Base-by-base conservation (phyloP, 2,113 vertebrate genomes). In the Manacus vitellinus region DNA sequence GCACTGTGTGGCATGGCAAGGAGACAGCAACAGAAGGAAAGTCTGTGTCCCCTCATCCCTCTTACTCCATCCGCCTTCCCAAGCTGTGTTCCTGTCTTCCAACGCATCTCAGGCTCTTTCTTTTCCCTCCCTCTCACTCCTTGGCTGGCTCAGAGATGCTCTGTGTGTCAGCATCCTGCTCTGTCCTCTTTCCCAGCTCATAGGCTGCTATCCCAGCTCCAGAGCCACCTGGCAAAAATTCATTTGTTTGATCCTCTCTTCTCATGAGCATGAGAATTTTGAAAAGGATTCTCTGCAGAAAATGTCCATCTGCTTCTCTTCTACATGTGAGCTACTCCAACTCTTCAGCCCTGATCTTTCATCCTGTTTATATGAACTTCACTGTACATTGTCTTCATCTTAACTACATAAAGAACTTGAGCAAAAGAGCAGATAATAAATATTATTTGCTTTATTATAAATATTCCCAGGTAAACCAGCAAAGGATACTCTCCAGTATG, bases 141-240 rank as follows among this genome's bases (percentile, higher is more conserved):
- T 30, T 49, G 14, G 37, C 25, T 54, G 74, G 9, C 21, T 59
- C 18, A 14, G 10, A 12, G 8, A 2, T 1, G 7, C 58, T 44
- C 20, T 33, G 0, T 4, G 10, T 49, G 8, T 70, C 62, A 8
- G 6, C 10, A 17, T 7, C 28, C 39, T 70, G 16, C 56, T 31
- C 66, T 49, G 9, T 20, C 41, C 46, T 44, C 31, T 46, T 37
- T 59, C 12, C 19, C 22, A 5, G 20, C 30, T 62, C 14, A 1
- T 15, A 0, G 1, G 1, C 37, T 15, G 0, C 41, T 39, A 2
- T 66, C 46, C 31, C 54, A 43, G 68, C 52, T 61, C n/a, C 0
- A 1, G 19, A 5, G 3, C 43, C 37, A 28, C 24, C n/a, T 47
- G n/a, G n/a, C 14, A 61, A 49, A 44, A 47, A 14, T 16, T 3